Evolutionary conservation across 2,113 vertebrate genomes (phyloP).

Genomic region (Cepphus grylle): DNA sequence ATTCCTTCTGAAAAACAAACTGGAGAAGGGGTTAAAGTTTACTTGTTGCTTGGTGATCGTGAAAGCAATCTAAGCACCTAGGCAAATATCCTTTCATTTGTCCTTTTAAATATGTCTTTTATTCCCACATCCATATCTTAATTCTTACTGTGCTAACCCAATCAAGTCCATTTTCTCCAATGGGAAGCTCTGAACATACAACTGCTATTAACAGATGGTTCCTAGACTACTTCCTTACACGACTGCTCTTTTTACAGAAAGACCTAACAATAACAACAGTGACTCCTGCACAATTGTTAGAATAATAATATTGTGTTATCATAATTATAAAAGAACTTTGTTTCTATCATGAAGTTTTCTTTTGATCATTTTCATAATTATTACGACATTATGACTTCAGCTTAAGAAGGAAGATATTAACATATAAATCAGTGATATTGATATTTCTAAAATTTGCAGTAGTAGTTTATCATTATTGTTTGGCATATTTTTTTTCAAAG

Average conservation of each 20-base stretch:
- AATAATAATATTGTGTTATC: background rate
- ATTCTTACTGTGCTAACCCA: background rate
- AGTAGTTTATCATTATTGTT: background rate
- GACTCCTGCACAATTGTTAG: background rate
- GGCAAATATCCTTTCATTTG: background rate
- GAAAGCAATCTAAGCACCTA: background rate
- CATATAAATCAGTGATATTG: background rate
- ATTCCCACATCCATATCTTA: background rate
- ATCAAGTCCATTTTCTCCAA: background rate
- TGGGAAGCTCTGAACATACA: background rate
- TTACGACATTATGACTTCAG: background rate
- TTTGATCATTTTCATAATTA: background rate
- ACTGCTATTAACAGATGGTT: background rate
- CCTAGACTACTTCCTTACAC: background rate
- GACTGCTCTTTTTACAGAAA: background rate
- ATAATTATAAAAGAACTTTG: background rate
- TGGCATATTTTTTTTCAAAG: background rate
- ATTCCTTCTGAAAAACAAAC: background rate
- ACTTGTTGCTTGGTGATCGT: background rate
- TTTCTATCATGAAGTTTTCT: background rate
- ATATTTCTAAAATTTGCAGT: background rate
- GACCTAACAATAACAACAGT: background rate
- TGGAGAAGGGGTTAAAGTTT: background rate
- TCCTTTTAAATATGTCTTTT: background rate
- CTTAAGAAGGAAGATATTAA: background rate